Base-by-base conservation (phyloP, 2,797 vertebrate genomes). In the Lithobates sylvaticus region DNA sequence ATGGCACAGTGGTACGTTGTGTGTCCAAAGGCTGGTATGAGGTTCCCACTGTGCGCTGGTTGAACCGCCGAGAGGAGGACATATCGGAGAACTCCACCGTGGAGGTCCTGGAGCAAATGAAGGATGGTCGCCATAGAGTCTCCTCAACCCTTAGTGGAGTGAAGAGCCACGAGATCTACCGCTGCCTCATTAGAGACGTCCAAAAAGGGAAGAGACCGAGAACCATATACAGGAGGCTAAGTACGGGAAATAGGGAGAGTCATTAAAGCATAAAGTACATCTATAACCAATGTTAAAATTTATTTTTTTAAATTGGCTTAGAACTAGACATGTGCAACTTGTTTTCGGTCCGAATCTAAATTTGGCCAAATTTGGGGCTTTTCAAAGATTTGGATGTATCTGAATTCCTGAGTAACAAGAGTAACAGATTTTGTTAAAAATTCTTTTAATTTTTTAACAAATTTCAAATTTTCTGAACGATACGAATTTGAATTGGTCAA, bases 11-110 rank as follows among this genome's bases (percentile, higher is more conserved):
- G 16, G 90, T 78, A 47, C 89, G 61, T 0, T 91, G 90, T 8
- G 26, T 89, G 76, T 93, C 90, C 27, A 75, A 84, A 13, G 90
- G 88, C 75, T 92, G 89, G 89, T 90, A 91, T 64, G 84, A 92
- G 7, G 54, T 69, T 21, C 91, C 89, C 54, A 89, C 80, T 1
- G 91, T 92, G 69, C 91, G 61, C 32, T 90, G 90, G 91, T 68
- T 84, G 61, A 90, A 91, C 69, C 15, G n/a, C 7, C 88, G 75
- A 16, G 87, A 92, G 86, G 89, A 90, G 26, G 88, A 91, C 68
- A 16, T 92, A 27, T 90, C 88, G 16, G 91, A 86, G 26, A 82
- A 89, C 36, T 86, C 90, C 21, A 90, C 86, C 0, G 1, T 82
- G 27, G 85, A 87, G 3, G 71, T 92, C 44, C 29, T 91, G 44